Conservation (phyloP, 2,797 vertebrate genomes). For the Sylvia borin region DNA sequence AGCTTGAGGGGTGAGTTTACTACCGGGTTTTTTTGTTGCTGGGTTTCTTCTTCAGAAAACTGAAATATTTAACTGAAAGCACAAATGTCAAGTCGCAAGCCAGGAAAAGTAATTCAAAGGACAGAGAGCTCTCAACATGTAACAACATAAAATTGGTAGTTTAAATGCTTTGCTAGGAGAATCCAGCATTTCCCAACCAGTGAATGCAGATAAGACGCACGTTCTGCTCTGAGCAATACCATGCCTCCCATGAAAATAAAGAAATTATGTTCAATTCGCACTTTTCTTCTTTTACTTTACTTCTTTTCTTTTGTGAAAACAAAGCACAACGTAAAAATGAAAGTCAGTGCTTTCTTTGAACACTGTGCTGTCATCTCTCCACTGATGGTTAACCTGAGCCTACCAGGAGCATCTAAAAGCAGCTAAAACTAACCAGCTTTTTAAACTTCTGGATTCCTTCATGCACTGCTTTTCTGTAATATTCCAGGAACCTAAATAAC, state of each 20-base stretch:
- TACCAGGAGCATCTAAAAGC: background rate
- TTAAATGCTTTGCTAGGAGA: background rate
- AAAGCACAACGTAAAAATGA: background rate
- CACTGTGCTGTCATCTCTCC: background rate
- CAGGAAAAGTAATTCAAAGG: background rate
- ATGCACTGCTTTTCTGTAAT: background rate
- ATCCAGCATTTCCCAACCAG: background rate
- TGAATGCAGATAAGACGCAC: background rate
- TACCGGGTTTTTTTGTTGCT: background rate
- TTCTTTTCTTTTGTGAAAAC: background rate
- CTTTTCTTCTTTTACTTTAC: background rate
- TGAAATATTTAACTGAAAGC: background rate
- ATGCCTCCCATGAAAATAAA: background rate
- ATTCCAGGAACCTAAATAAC: background rate
- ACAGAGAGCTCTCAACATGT: background rate
- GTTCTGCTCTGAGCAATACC: background rate
- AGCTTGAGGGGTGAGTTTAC: background rate
- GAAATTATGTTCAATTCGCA: background rate
- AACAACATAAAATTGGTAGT: background rate
- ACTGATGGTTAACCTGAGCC: background rate
- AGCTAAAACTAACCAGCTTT: background rate
- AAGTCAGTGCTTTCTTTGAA: background rate
- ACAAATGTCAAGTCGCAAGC: background rate
- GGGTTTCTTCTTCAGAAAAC: background rate
- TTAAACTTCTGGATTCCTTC: background rate